phyloP scores from a whole-genome alignment of 2,797 vertebrate species.

The Schizopygopsis malacanthus region DNA sequence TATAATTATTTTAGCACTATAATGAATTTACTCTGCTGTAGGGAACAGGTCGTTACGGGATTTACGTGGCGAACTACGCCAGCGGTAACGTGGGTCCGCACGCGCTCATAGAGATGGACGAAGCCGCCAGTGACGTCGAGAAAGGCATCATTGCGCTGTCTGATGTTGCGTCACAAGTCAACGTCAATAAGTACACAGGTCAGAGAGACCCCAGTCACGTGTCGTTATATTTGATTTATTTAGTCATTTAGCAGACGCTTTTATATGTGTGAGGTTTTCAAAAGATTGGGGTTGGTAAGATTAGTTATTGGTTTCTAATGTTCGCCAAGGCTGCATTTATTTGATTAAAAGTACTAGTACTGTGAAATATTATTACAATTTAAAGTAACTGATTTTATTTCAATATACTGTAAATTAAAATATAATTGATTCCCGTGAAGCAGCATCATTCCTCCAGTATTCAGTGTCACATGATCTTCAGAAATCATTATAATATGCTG shows the following conservation, averaged over 20 bases:
- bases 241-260: neutral
- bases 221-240: neutral
- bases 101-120: conserved; percentile 92
- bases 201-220: conserved; percentile 23
- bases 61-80: conserved; percentile 96
- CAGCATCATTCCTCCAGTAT: neutral
- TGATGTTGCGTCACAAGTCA: conserved; percentile 83
- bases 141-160: conserved; percentile 85
- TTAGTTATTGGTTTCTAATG: neutral
- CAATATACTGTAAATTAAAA: neutral
- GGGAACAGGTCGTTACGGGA: conserved; percentile 90
- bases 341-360: neutral
- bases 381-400: neutral
- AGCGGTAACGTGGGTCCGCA: conserved; percentile 87
- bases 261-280: neutral
- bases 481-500: neutral
- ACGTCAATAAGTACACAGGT: conserved; percentile 94
- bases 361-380: neutral
- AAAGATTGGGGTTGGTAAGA: neutral
- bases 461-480: neutral
- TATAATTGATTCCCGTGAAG: neutral
- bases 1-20: neutral
- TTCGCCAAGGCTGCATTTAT: neutral
- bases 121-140: conserved; percentile 84
- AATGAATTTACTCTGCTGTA: conserved; percentile 60